Conservation (phyloP, 2,797 vertebrate genomes). For the Betta splendens region DNA sequence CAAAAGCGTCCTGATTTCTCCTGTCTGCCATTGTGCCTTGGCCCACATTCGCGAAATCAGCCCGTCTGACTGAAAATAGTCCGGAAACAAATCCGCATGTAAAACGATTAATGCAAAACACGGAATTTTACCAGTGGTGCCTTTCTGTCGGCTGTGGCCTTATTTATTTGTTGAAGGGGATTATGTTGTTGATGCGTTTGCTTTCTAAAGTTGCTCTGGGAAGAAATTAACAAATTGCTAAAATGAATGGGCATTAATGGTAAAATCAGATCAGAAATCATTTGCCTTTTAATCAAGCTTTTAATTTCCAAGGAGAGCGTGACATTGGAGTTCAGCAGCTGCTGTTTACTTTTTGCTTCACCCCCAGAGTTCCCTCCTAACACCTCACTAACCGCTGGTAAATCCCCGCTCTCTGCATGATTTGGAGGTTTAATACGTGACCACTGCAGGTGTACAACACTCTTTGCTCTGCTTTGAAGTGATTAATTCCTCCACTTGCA, state of each 20-base stretch:
- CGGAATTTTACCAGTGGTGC: slow-evolving; percentile 7
- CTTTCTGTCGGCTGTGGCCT: slow-evolving; percentile 8
- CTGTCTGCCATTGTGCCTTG: slow-evolving; percentile 7
- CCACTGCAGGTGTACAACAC: slow-evolving; percentile 66
- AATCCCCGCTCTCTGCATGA: slow-evolving; percentile 56
- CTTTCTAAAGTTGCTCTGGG: not conserved
- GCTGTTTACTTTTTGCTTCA: slow-evolving; percentile 26
- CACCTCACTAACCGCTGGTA: slow-evolving; percentile 45
- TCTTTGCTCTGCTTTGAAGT: slow-evolving; percentile 68
- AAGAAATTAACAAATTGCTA: no score
- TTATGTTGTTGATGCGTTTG: slow-evolving; percentile 1
- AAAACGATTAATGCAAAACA: slow-evolving; percentile 26
- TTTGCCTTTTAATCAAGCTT: no score
- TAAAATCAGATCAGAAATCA: no score
- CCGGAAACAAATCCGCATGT: slow-evolving; percentile 16
- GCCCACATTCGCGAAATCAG: slow-evolving; percentile 10
- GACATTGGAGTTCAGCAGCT: slow-evolving; percentile 15
- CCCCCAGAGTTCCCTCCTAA: slow-evolving; percentile 49
- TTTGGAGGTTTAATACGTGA: slow-evolving; percentile 61
- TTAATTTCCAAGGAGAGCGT: not conserved
- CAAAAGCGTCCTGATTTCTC: slow-evolving; percentile 18
- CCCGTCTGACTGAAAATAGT: not conserved
- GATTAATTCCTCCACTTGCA: slow-evolving; percentile 65
- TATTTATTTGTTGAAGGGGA: slow-evolving; percentile 8
- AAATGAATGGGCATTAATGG: no score